Base-by-base conservation (phyloP, 2,113 vertebrate species). In the Ammospiza nelsoni region DNA sequence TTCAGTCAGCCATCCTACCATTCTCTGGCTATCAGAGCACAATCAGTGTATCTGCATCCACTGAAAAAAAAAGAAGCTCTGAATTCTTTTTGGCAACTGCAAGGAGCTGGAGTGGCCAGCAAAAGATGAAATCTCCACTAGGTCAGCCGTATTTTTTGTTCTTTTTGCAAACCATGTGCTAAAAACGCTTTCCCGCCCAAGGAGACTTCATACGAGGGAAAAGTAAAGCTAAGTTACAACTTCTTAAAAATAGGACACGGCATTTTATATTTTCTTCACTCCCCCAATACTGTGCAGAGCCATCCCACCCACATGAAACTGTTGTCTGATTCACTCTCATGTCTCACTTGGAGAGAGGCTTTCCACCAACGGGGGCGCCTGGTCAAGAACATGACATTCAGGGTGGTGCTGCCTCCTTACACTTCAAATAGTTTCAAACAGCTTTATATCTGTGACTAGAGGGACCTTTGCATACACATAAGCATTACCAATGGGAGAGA, bases 401-500 rank as follows among this genome's bases (percentile, higher is more conserved):
- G 85, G 65, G 58, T 57, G 73, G 24, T 80, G 57, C 52, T 92
- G 62, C 54, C 59, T 90, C 87, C 90, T 89, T 68, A 81, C 73
- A 82, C 48, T 81, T 75, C 3, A 3, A 73, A 75, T 72, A 0
- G 10, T 82, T 90, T 90, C 41, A 74, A 93, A 72, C 41, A 71
- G 41, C 41, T 91, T 94, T 88, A 74, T 80, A 84, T 82, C 84
- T 90, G 31, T 85, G 81, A 67, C 84, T 94, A 73, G 67, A 58
- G 55, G 31, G 73, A 85, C 84, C 86, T 96, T 88, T 4, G 1
- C 54, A 41, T 31, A 89, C 78, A 71, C 82, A 49, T 48, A 84
- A 77, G 63, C 68, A 82, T 87, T 89, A 93, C 76, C 92, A 89
- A 9, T 89, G 83, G 74, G 85, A 96, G 73, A 95, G 89, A 92